Percentiles rank a stretch among this genome's conserved stretches.
Evolutionary conservation across 1,140 invertebrate genomes (phyloP).

Genomic region (Meloidogyne chitwoodi): DNA sequence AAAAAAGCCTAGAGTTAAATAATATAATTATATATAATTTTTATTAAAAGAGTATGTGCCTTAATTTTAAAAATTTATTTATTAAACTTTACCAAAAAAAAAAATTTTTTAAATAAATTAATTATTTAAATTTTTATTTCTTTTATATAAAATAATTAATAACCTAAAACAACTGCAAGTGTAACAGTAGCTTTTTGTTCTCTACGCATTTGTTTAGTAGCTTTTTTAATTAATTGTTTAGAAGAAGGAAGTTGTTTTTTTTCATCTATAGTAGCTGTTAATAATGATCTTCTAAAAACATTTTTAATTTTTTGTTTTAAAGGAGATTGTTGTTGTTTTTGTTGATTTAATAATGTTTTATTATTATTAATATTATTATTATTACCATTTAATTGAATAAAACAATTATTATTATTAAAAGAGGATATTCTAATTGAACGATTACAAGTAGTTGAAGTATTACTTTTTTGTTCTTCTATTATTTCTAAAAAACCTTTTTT

Average conservation of each 20-base stretch:
- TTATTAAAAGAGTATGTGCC: no score
- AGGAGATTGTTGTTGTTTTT: background rate
- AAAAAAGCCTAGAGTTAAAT: no score
- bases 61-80: background rate
- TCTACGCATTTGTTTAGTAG: constrained; percentile 53
- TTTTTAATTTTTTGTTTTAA: background rate
- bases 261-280: constrained; percentile 1
- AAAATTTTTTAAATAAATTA: no score
- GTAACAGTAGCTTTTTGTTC: constrained; percentile 99
- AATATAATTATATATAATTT: no score
- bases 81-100: no score
- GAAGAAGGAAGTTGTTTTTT: constrained; percentile 21
- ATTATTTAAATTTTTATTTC: no score
- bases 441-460: background rate
- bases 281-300: constrained; percentile 5
- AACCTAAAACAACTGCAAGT: constrained; percentile 92
- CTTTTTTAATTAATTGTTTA: constrained; percentile 55
- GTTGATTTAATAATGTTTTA: background rate
- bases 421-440: background rate
- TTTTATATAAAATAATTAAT: no score
- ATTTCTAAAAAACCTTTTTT: background rate
- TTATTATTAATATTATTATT: background rate
- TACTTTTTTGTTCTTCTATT: background rate
- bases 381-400: background rate
- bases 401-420: no score